Percentiles rank a stretch among this genome's conserved stretches.
phyloP scores from a whole-genome alignment of 2,113 vertebrate species.

The Rhinichthys klamathensis region DNA sequence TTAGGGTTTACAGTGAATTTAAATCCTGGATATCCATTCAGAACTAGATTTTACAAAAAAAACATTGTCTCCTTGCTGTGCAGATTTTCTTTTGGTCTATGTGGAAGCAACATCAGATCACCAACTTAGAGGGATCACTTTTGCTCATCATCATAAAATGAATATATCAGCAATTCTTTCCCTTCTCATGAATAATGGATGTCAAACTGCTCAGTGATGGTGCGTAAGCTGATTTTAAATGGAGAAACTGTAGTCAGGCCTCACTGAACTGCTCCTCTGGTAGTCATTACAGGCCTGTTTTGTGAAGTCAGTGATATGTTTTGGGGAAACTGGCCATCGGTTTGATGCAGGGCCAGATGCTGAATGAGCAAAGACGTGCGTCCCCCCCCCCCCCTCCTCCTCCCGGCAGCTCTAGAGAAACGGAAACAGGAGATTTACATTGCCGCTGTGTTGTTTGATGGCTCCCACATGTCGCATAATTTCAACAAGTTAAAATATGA shows the following conservation, averaged over 20 bases:
- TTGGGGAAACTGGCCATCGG: not conserved
- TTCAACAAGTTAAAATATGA: constrained; percentile 56
- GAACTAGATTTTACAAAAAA: not conserved
- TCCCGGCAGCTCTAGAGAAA: constrained; percentile 21
- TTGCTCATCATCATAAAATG: constrained; percentile 9
- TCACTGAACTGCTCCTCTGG: constrained; percentile 23
- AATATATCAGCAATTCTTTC: not conserved
- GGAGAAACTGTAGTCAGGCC: constrained; percentile 4
- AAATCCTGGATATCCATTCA: not conserved
- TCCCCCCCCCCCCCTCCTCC: not conserved
- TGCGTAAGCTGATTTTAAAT: constrained; percentile 21
- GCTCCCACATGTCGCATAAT: constrained; percentile 60
- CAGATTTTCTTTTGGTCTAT: not conserved
- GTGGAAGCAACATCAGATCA: not conserved
- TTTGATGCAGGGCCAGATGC: constrained; percentile 1
- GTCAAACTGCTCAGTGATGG: not conserved
- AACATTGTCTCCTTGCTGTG: not conserved
- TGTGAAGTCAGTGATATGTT: constrained; percentile 30
- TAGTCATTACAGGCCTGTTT: constrained; percentile 31
- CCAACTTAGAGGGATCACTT: not conserved
- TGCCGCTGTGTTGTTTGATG: constrained; percentile 52
- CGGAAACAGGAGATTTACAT: constrained; percentile 54
- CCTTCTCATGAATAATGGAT: constrained; percentile 23
- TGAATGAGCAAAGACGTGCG: constrained; percentile 40
- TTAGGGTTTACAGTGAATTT: not conserved